phyloP scores from a whole-genome alignment of 2,113 vertebrate genomes.

The Bathybates hornii region DNA sequence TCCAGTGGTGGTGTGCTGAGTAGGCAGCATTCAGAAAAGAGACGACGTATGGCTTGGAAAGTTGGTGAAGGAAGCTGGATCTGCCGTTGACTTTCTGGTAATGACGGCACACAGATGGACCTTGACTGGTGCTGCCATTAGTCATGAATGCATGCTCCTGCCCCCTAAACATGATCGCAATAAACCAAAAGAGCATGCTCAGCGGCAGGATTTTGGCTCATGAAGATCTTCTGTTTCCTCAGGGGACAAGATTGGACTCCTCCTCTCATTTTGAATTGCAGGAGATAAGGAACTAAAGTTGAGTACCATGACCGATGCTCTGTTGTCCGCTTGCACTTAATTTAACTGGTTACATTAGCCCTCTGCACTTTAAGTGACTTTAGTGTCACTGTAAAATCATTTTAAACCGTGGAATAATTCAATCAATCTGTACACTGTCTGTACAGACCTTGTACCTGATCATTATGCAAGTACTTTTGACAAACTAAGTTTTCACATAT shows the following conservation, averaged over 20 bases:
- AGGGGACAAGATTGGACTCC: not conserved
- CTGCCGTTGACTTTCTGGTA: not conserved
- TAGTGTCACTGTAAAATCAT: too few species aligned
- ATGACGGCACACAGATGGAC: not conserved
- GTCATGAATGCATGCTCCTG: not conserved
- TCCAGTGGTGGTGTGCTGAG: not conserved
- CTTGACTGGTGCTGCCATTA: not conserved
- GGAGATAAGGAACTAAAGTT: not conserved
- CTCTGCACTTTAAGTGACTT: too few species aligned
- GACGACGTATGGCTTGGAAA: not conserved
- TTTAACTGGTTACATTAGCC: too few species aligned
- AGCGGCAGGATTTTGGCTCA: fast-evolving
- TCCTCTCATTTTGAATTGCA: not conserved
- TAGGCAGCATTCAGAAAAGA: not conserved
- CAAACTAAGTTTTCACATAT: not conserved
- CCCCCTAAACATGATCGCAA: not conserved
- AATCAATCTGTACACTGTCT: too few species aligned
- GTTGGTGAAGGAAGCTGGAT: not conserved
- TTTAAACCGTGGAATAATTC: too few species aligned
- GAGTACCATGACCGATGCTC: not conserved
- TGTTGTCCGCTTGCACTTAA: not conserved
- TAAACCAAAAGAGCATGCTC: not conserved
- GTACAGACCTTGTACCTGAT: not conserved
- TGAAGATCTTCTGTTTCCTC: not conserved
- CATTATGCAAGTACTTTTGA: not conserved